phyloP scores from a whole-genome alignment of 2,797 vertebrate genomes.

The Liasis olivaceus region DNA sequence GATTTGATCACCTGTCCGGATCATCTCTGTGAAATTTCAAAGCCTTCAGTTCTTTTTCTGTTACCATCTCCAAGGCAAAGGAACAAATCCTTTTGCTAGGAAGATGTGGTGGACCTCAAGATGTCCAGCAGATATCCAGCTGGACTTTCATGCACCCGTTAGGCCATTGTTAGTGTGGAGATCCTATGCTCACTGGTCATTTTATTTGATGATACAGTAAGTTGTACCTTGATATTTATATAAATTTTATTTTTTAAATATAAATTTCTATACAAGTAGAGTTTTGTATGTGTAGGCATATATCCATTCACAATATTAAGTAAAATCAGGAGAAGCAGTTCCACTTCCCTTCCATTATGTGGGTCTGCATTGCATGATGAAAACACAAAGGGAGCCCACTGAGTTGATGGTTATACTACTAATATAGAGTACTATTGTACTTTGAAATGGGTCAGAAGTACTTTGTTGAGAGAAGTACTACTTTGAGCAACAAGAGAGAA shows the following conservation, averaged over 20 bases:
- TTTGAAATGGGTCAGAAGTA: not conserved
- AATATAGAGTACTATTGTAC: not conserved
- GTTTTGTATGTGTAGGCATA: not conserved
- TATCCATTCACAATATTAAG: not conserved
- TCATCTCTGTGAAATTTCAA: constrained; percentile 72
- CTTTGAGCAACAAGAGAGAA: not conserved
- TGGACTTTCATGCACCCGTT: constrained; percentile 25
- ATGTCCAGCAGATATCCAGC: constrained; percentile 52
- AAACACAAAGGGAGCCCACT: not conserved
- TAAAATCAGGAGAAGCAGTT: not conserved
- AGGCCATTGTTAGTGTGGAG: constrained; percentile 42
- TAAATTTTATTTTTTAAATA: not conserved
- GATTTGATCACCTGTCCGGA: constrained; percentile 81
- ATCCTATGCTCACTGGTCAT: not conserved
- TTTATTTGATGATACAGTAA: not conserved
- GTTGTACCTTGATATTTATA: not conserved
- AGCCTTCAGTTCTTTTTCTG: constrained; percentile 71
- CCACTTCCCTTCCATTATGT: not conserved
- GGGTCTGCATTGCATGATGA: not conserved
- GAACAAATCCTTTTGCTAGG: constrained; percentile 70
- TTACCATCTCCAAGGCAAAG: constrained; percentile 70
- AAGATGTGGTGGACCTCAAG: constrained; percentile 42
- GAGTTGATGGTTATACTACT: not conserved
- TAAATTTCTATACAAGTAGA: too few relatives aligned
- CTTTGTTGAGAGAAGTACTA: not conserved